phyloP scores from a whole-genome alignment of 2,113 vertebrate species.

The Scomber japonicus region DNA sequence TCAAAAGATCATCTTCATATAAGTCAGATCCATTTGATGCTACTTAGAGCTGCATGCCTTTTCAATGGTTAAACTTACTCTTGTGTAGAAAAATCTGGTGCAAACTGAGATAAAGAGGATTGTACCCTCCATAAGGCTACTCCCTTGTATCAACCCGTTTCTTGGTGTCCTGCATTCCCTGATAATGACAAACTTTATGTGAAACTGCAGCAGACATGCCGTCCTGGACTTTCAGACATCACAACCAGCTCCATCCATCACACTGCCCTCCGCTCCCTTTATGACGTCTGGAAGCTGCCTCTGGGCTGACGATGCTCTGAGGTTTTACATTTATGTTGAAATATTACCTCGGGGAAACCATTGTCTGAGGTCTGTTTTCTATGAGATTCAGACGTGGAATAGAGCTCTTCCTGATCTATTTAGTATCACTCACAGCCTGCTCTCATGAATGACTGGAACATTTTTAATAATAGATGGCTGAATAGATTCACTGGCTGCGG shows the following conservation, averaged over 20 bases:
- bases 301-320: not conserved
- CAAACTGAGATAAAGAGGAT: not conserved
- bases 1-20: not conserved
- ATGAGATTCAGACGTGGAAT: constrained; percentile 32
- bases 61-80: not conserved
- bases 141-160: not conserved
- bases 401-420: constrained; percentile 55
- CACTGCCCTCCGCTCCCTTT: constrained; percentile 11
- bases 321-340: not conserved
- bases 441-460: constrained; percentile 52
- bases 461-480: constrained; percentile 72
- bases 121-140: not conserved
- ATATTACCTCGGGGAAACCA: not conserved
- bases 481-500: constrained; percentile 42
- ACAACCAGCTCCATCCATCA: constrained; percentile 21
- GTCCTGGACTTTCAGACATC: constrained; percentile 6
- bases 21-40: constrained; percentile 1
- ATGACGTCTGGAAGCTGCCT: constrained; percentile 9
- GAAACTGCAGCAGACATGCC: constrained; percentile 4
- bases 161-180: not conserved
- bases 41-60: not conserved
- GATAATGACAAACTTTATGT: constrained; percentile 41
- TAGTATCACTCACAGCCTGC: constrained; percentile 46
- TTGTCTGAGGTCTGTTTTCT: constrained; percentile 27
- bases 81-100: not conserved